Base-by-base conservation (phyloP, 2,113 vertebrate species). In the Brachyhypopomus occidentalis region DNA sequence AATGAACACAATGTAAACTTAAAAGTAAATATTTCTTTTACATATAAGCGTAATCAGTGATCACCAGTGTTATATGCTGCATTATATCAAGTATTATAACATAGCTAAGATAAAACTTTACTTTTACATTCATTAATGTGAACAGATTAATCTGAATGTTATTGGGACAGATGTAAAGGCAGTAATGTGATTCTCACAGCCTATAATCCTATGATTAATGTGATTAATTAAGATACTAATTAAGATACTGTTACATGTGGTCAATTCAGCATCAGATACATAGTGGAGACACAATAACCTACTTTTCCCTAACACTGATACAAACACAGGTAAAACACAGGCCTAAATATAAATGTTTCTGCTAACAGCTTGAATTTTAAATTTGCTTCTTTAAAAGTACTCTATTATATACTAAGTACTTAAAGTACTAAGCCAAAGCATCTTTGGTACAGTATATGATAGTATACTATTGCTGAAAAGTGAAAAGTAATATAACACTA, bases 61-160 rank as follows among this genome's bases (percentile, higher is more conserved):
- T 64, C 12, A 66, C 59, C 71, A 56, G 72, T 67, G 79, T 75
- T 38, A 66, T 41, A 30, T 80, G 72, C 45, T 64, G 25, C 55
- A 63, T 52, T 48, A 36, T 55, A 20, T 72, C 19, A 73, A 80
- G 70, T 72, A 63, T 80, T 38, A 56, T 3, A 58, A 52, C 12
- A 11, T 9, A 38, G 9, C 41, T 45, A 45, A 45, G 41, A 52
- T 52, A 52, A 52, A 52, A 52, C 9, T 52, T 52, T 52, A 14
- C 45, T 52, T 52, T 52, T 52, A 52, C 45, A 52, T 52, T 38
- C 22, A 45, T 66, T 23, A 74, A 48, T 41, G n/a, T 17, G 64
- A 55, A 22, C 48, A 30, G 63, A 77, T 58, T 8, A 75, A 30
- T 56, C 56, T 62, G 69, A 52, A 48, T 11, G 8, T 30, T 38